Base-by-base conservation (phyloP, 2,113 vertebrate species). In the Gambusia affinis region DNA sequence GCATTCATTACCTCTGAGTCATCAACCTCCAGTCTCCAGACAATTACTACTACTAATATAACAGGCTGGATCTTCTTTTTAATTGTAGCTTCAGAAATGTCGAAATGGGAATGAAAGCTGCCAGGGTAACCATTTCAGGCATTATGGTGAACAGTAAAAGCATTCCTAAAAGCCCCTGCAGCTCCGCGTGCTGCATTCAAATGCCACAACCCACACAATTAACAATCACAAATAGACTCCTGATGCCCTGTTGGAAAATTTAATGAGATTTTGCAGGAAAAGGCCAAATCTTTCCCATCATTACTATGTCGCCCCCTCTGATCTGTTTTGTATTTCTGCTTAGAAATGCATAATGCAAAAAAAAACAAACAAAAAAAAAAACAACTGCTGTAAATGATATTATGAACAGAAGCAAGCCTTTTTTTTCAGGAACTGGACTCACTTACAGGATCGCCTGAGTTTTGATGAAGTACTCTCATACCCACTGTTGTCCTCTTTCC, bases 361-460 rank as follows among this genome's bases (percentile, higher is more conserved):
- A n/a, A n/a, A n/a, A n/a, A n/a, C n/a, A n/a, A n/a, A n/a, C n/a
- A n/a, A 83, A 73, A 37, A 10, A 83, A 70, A 37, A 10, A 35
- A 80, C 73, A 72, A 79, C 57, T 39, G 3, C 29, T 30, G 24
- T 30, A 39, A 67, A 77, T 72, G 42, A 37, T 57, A 78, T 73
- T 28, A 33, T 73, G 78, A 80, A 89, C 66, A 62, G 75, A 80
- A 78, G 60, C 64, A 79, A 81, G 66, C 5, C 69, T 77, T 79
- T 37, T 37, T 11, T 80, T 75, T 14, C 7, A 42, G 8, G 64
- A 68, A 69, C 44, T 51, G n/a, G 39, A 82, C 70, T 37, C 15
- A 22, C 29, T 77, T 33, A 51, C 15, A 17, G 69, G n/a, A 72
- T 44, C 61, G 31, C 51, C 63, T 30, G 44, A 61, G 42, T 64